Conservation (phyloP, 2,113 vertebrate species). For the Pipa parva region DNA sequence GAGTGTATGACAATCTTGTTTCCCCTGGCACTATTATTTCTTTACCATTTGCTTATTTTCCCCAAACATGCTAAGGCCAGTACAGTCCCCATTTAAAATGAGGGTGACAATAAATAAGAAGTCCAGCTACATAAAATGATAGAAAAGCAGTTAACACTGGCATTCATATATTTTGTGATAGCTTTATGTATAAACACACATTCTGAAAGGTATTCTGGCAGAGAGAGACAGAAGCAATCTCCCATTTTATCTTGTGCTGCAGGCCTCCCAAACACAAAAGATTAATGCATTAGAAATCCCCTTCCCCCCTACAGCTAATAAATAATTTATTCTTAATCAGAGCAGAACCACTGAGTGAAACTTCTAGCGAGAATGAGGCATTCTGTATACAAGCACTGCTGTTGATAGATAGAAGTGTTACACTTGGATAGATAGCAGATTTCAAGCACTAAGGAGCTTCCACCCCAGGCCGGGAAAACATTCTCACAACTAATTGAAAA, state of each 20-base stretch:
- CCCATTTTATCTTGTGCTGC: background rate
- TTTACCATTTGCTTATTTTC: too few relatives aligned
- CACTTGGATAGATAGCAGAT: background rate
- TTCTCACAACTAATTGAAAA: background rate
- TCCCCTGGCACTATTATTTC: too few relatives aligned
- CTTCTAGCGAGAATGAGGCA: background rate
- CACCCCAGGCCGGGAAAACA: background rate
- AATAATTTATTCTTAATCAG: constrained; percentile 1
- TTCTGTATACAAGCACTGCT: background rate
- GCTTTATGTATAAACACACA: too few relatives aligned
- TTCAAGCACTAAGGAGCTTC: background rate
- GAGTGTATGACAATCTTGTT: too few relatives aligned
- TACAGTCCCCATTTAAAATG: too few relatives aligned
- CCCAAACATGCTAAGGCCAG: too few relatives aligned
- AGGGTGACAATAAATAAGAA: too few relatives aligned
- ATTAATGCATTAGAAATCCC: constrained; percentile 5
- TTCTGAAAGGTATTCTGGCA: background rate
- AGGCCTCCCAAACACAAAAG: background rate
- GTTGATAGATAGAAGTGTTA: background rate
- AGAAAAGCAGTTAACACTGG: too few relatives aligned
- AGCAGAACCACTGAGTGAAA: background rate
- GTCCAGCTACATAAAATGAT: too few relatives aligned
- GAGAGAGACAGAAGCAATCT: background rate
- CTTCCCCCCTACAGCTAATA: background rate
- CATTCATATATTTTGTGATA: too few relatives aligned